Evolutionary conservation across 2,113 vertebrate species (phyloP).

Genomic region (Laticauda colubrina): DNA sequence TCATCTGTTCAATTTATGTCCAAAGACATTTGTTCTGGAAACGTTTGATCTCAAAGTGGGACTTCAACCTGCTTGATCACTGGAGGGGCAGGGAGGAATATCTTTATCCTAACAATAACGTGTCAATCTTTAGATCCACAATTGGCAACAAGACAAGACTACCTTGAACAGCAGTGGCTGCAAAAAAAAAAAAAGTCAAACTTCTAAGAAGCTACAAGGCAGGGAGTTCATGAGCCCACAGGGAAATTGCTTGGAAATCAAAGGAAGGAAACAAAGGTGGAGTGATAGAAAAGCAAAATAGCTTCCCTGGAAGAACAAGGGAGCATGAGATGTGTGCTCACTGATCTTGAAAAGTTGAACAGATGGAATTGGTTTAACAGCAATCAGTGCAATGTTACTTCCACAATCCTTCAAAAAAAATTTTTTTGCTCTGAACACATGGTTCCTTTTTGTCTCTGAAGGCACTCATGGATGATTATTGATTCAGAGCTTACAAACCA

Average conservation of each 20-base stretch:
- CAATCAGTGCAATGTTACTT: neutral
- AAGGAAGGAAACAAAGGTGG: neutral
- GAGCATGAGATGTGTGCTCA: neutral
- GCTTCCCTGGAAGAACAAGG: rapidly evolving
- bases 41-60: neutral
- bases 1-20: neutral
- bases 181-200: neutral
- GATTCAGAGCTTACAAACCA: neutral
- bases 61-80: too few relatives aligned
- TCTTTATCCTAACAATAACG: neutral
- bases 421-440: neutral
- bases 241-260: neutral
- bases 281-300: neutral
- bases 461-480: neutral
- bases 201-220: neutral
- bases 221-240: neutral
- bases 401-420: neutral
- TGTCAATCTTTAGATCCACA: neutral
- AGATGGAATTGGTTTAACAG: neutral
- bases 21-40: neutral
- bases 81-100: neutral
- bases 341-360: neutral
- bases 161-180: neutral
- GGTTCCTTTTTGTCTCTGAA: neutral
- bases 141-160: neutral